These are phyloP conservation scores for Machaerirhynchus nigripectus DNA, from an alignment of 2,113 vertebrate species.

Conservation along the genomic window DNA sequence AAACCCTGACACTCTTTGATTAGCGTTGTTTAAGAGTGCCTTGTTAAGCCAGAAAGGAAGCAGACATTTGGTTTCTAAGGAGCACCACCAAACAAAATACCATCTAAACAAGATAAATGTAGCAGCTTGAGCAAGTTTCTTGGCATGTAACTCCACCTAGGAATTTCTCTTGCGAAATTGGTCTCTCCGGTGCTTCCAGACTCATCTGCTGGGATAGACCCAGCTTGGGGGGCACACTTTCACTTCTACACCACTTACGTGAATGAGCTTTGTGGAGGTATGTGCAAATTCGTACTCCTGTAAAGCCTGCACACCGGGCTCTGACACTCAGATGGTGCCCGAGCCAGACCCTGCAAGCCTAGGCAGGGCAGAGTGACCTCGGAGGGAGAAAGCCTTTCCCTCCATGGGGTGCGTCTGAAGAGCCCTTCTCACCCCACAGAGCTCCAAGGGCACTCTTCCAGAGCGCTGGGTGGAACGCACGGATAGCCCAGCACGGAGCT, in stretches of 20 bases:
- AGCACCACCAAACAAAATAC: slow-evolving; percentile 73
- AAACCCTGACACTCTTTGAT: slow-evolving; percentile 34
- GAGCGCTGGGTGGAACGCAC: rapidly evolving
- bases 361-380: background rate
- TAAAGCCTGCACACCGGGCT: background rate
- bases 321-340: rapidly evolving
- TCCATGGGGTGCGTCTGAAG: background rate
- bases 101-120: slow-evolving; percentile 60
- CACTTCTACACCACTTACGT: rapidly evolving
- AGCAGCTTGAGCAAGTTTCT: background rate
- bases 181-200: background rate
- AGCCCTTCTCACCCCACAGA: rapidly evolving
- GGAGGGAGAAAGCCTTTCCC: background rate
- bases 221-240: background rate
- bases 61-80: slow-evolving; percentile 70
- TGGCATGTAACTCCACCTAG: slow-evolving; percentile 6
- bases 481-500: rapidly evolving
- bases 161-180: background rate
- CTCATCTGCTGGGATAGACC: background rate
- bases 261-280: background rate
- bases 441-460: background rate
- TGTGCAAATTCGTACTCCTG: rapidly evolving
- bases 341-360: background rate
- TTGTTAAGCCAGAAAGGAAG: slow-evolving; percentile 76
- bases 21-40: slow-evolving; percentile 68